phyloP scores from a whole-genome alignment of 2,113 vertebrate genomes.

The Okapia johnstoni region DNA sequence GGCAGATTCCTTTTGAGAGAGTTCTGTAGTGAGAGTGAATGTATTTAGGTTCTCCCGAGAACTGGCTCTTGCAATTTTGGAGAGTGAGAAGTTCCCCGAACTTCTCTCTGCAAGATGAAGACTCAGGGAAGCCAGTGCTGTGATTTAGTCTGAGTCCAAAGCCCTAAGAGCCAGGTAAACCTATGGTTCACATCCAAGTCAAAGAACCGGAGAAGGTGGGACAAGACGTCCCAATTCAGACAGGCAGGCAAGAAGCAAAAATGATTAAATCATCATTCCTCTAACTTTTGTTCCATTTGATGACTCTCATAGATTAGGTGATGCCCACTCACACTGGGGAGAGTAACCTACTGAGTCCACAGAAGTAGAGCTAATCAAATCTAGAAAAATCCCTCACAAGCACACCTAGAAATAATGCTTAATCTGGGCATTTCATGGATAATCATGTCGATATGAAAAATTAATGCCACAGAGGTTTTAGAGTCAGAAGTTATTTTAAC shows the following conservation, averaged over 20 bases:
- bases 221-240: neutral
- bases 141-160: neutral
- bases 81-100: neutral
- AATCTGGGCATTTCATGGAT: neutral
- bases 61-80: neutral
- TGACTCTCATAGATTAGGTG: neutral
- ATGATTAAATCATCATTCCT: neutral
- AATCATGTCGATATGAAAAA: neutral
- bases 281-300: neutral
- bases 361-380: neutral
- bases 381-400: neutral
- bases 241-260: neutral
- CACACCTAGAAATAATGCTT: neutral
- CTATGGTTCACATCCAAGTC: neutral
- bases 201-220: neutral
- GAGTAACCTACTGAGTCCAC: neutral
- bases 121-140: neutral
- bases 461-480: neutral
- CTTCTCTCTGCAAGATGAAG: neutral
- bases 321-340: no score
- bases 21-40: neutral
- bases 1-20: neutral
- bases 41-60: neutral
- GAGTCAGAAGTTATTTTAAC: neutral
- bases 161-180: neutral